A percentile compares a stretch with the other conserved stretches of the same genome.
Evolutionary conservation across 2,797 vertebrate species (phyloP).

Genomic region (Chromis chromis): DNA sequence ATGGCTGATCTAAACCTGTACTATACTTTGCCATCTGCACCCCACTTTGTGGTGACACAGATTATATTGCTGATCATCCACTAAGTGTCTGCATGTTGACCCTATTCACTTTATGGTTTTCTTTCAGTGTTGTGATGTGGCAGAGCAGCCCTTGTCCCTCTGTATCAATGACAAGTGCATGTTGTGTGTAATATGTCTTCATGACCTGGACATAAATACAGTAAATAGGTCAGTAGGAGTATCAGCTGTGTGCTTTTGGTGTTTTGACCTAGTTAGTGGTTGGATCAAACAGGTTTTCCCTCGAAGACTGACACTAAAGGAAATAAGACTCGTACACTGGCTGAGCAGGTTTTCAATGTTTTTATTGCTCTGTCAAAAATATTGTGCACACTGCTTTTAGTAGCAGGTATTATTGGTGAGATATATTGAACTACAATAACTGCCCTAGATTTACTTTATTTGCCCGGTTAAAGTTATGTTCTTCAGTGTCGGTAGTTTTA

Average conservation of each 20-base stretch:
- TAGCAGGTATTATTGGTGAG: not conserved
- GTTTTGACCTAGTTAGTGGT: slow-evolving; percentile 36
- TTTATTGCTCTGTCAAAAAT: not conserved
- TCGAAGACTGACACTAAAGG: not conserved
- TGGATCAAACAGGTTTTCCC: not conserved
- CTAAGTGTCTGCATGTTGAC: not conserved
- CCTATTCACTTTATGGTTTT: not conserved
- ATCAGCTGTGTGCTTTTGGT: slow-evolving; percentile 14
- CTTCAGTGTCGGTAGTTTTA: not conserved
- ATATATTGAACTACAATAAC: not conserved
- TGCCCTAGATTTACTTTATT: not conserved
- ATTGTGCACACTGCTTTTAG: not conserved
- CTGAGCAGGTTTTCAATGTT: not conserved
- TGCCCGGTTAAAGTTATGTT: not conserved
- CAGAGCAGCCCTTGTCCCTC: not conserved
- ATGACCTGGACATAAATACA: slow-evolving; percentile 18
- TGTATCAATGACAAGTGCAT: not conserved
- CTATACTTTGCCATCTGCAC: too few relatives aligned
- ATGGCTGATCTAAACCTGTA: not conserved
- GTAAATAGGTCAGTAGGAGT: slow-evolving; percentile 38
- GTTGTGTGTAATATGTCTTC: not conserved
- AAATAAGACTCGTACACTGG: not conserved
- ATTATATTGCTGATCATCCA: not conserved
- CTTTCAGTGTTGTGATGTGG: not conserved
- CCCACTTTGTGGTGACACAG: not conserved